Conservation (phyloP, 2,113 vertebrate species). For the Hippocampus abdominalis region DNA sequence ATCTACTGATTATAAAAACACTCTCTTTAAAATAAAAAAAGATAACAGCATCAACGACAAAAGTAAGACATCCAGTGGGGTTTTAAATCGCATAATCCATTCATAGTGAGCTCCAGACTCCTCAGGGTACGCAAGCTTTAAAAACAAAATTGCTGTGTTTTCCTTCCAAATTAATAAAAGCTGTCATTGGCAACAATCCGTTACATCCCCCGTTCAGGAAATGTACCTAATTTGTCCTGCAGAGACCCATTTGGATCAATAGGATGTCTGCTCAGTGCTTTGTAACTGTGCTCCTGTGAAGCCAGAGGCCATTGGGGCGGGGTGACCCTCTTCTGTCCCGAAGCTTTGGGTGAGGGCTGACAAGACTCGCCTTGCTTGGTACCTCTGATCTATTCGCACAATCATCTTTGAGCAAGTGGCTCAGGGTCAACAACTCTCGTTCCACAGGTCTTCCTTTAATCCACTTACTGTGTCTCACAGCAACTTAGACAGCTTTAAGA, state of each 20-base stretch:
- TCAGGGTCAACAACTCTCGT: conserved; percentile 23
- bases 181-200: conserved; percentile 16
- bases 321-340: conserved; percentile 41
- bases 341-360: conserved; percentile 21
- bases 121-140: neutral
- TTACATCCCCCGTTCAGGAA: conserved; percentile 23
- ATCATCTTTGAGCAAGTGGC: conserved; percentile 29
- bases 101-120: conserved; percentile 17
- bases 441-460: conserved; percentile 28
- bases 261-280: conserved; percentile 38
- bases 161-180: conserved; percentile 28
- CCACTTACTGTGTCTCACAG: conserved; percentile 30
- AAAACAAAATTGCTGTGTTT: conserved; percentile 22
- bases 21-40: neutral
- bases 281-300: conserved; percentile 36
- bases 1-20: neutral
- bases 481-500: conserved; percentile 11
- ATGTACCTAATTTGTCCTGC: conserved; percentile 29
- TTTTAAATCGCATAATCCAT: conserved; percentile 21
- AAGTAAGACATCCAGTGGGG: neutral
- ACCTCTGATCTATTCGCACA: conserved; percentile 42
- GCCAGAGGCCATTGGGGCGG: conserved; percentile 10
- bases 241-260: conserved; percentile 39
- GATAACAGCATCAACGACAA: neutral
- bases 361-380: conserved; percentile 31